Evolutionary conservation across 1,140 invertebrate species (phyloP).

Genomic region (honey bee (Apis mellifera)): DNA sequence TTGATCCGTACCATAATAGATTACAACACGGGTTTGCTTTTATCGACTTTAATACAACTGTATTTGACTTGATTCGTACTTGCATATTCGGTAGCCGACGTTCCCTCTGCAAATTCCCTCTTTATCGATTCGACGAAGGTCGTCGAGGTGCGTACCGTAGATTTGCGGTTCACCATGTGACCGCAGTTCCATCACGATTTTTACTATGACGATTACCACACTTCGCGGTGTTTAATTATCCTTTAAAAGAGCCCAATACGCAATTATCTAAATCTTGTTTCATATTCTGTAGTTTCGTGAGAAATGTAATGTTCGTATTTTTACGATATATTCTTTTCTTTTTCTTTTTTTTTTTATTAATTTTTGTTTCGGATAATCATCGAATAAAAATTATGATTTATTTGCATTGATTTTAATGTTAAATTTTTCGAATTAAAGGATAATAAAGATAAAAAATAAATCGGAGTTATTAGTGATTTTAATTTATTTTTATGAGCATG

Average conservation of each 20-base stretch:
- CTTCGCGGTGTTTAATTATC: constrained; percentile 63
- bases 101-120: constrained; percentile 40
- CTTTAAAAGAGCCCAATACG: constrained; percentile 52
- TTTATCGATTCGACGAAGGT: constrained; percentile 63
- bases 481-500: too few species aligned
- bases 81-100: constrained; percentile 34
- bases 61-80: constrained; percentile 55
- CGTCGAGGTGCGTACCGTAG: constrained; percentile 53
- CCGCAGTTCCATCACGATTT: constrained; percentile 65
- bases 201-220: constrained; percentile 56
- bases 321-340: neutral
- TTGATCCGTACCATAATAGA: constrained; percentile 18
- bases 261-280: constrained; percentile 29
- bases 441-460: too few species aligned
- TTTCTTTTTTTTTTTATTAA: neutral
- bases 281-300: constrained; percentile 8
- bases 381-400: too few species aligned
- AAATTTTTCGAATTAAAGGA: too few species aligned
- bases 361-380: neutral
- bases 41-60: constrained; percentile 32
- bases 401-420: too few species aligned
- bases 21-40: constrained; percentile 37
- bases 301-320: neutral
- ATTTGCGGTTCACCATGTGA: constrained; percentile 62
- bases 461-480: too few species aligned